Conservation (phyloP, 2,888 invertebrate species). For the Hypolimnas misippus region DNA sequence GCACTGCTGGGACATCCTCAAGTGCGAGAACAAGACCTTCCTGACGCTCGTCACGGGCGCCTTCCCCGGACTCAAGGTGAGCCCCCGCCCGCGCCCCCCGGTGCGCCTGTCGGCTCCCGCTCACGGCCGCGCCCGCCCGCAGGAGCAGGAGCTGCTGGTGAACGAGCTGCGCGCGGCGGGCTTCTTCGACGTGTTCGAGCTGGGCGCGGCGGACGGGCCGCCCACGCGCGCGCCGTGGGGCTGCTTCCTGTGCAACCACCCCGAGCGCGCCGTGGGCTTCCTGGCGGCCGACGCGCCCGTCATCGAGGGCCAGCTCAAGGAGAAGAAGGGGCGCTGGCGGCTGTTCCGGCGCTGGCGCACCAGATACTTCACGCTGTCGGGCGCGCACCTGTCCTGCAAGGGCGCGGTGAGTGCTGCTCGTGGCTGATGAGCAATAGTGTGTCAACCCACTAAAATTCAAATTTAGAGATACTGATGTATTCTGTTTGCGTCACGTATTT, state of each 20-base stretch:
- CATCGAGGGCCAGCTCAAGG: conserved; percentile 95
- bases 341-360: conserved; percentile 96
- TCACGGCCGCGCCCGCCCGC: conserved; percentile 11
- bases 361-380: conserved; percentile 96
- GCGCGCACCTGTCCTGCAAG: conserved; percentile 94
- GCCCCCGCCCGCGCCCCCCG: background rate
- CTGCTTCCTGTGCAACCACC: conserved; percentile 96
- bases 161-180: conserved; percentile 94
- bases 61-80: conserved; percentile 93
- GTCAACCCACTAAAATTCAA: no score
- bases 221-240: conserved; percentile 87
- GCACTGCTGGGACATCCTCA: conserved; percentile 97
- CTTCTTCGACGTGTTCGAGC: conserved; percentile 97
- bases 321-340: conserved; percentile 96
- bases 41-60: conserved; percentile 96
- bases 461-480: no score
- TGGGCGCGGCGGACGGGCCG: conserved; percentile 66
- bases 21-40: conserved; percentile 95
- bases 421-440: no score
- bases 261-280: conserved; percentile 94
- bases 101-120: background rate
- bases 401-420: conserved; percentile 88
- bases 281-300: conserved; percentile 92
- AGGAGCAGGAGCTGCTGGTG: conserved; percentile 94
- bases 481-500: no score